Base-by-base conservation (phyloP, 1,140 invertebrate species). In the Drosophila melanogaster region DNA sequence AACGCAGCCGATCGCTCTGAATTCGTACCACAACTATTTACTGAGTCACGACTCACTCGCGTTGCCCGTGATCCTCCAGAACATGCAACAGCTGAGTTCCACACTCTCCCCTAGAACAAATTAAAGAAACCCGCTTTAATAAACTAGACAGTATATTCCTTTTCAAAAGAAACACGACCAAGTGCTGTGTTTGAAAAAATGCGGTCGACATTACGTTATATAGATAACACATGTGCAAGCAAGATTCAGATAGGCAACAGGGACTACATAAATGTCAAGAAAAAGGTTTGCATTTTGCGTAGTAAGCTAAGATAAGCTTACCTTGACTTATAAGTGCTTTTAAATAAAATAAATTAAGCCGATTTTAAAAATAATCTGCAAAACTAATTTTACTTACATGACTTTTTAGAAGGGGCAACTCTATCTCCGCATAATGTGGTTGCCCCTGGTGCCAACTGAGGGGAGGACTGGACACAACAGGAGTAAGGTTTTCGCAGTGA, bases 1-100 rank as follows among this genome's bases (percentile, higher is more conserved):
- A 80, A 14, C 7, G 57, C 72, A 12, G 72, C 33, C 7, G 77
- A 86, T 7, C 70, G 40, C 35, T 90, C 85, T 8, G 92, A 91
- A 92, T 71, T 93, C 54, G 24, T 92, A 81, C 85, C 93, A 90
- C 94, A 90, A 93, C 93, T 61, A 92, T 93, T 61, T 93, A 94
- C 49, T 78, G 92, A 85, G 93, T 84, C 93, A 10, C 93, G 92
- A 57, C 93, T 90, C 5, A 73, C 38, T 1, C 85, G 75, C 4
- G 56, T 78, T 7, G 77, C 69, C 14, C 85, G 59, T 12, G 86
- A 49, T 19, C 37, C 47, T 4, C 40, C 57, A 2, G 33, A 37
- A 44, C 58, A 56, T 1, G 44, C 51, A n/a, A 55, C 50, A 11
- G 37, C 30, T 7, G 51, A 54, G 19, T 69, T 90, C 84, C 84